These are phyloP conservation scores for Ectobius pallidus DNA, from an alignment of 2,888 invertebrate genomes.

Conservation along the genomic window DNA sequence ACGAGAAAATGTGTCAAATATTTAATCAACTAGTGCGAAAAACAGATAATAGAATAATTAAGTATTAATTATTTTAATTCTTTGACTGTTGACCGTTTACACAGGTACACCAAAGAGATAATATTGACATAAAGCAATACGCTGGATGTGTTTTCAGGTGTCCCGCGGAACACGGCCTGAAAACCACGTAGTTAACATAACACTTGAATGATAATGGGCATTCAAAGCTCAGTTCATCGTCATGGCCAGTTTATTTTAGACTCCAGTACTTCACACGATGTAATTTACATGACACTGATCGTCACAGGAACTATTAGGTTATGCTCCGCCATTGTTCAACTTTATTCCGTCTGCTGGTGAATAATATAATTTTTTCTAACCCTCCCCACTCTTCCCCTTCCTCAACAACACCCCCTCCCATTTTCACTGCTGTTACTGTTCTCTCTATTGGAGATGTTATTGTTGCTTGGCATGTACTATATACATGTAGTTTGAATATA, in stretches of 20 bases:
- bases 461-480: constrained; percentile 36
- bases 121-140: no score
- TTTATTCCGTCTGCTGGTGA: constrained; percentile 29
- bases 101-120: no score
- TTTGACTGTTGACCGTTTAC: no score
- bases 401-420: no score
- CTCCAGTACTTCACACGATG: constrained; percentile 10
- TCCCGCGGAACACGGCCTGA: not conserved
- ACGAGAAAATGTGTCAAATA: no score
- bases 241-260: constrained; percentile 16
- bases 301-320: constrained; percentile 27
- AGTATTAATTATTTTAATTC: no score
- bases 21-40: no score
- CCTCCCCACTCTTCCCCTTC: no score
- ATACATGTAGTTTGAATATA: constrained; percentile 24
- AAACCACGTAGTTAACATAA: not conserved
- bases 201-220: constrained; percentile 15
- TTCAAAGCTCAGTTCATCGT: not conserved
- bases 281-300: constrained; percentile 23
- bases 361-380: constrained; percentile 9
- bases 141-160: not conserved
- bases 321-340: constrained; percentile 21
- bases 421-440: constrained; percentile 3
- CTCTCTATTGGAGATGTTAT: constrained; percentile 33
- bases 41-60: no score